A percentile compares a stretch with the other conserved stretches of the same genome.
Conservation (phyloP, 2,113 vertebrate species). For the Onychorhynchus coronatus region DNA sequence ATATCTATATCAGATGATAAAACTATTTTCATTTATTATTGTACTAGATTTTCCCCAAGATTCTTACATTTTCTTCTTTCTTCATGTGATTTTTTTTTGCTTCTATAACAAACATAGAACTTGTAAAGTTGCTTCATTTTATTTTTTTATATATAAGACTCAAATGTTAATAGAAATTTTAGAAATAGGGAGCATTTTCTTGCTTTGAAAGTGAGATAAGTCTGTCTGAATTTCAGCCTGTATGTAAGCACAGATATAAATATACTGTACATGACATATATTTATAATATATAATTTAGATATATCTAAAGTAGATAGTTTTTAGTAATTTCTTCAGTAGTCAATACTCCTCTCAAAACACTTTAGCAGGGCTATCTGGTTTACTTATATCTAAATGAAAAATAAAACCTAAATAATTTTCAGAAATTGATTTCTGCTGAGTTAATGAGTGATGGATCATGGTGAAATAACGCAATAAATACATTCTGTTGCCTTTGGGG, state of each 20-base stretch:
- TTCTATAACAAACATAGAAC: slow-evolving; percentile 27
- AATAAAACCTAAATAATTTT: not conserved
- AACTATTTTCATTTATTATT: slow-evolving; percentile 66
- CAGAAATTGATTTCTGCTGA: not conserved
- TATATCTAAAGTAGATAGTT: not conserved
- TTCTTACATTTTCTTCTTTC: slow-evolving; percentile 1
- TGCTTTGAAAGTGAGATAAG: not conserved
- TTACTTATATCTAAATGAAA: slow-evolving; percentile 7
- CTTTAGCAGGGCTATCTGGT: not conserved
- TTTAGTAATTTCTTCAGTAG: not conserved
- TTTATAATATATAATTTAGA: not conserved
- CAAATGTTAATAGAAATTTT: slow-evolving; percentile 13
- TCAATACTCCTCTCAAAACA: not conserved
- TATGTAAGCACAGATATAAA: not conserved
- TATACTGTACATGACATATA: not conserved
- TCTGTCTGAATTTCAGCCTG: not conserved
- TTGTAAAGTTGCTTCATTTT: slow-evolving; percentile 21
- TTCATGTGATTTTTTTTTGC: slow-evolving; percentile 11
- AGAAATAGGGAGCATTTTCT: slow-evolving; percentile 6
- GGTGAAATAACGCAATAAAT: not conserved
- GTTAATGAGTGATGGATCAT: slow-evolving; percentile 23
- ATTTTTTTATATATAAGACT: not conserved
- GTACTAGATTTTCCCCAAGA: not conserved
- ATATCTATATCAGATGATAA: slow-evolving; percentile 62
- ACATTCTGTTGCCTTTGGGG: not conserved